Evolutionary conservation across 2,888 invertebrate species (phyloP), one percentile per base, ranked within the genome.

Genomic region (Lapara coniferarum): DNA sequence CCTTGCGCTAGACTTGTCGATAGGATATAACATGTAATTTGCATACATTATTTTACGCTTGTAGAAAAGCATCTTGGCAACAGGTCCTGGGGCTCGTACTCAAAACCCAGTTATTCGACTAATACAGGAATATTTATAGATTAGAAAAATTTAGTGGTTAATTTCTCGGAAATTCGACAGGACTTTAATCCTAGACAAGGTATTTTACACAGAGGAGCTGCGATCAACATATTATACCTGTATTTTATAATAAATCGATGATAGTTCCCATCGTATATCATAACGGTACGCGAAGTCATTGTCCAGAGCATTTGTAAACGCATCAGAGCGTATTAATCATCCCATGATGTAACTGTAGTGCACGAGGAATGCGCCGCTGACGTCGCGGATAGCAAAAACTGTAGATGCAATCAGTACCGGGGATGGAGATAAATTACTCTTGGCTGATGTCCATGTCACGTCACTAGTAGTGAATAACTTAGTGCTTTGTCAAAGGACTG

Each of bases 361-460:
- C 71, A 72, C 70, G 69, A 73, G 81, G 80, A 81, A 85, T 81
- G 78, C 71, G 75, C 77, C 71, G 76, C 71, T 78, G 74, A 70
- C 70, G 70, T 71, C 76, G 73, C 81, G 77, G 78, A 78, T 77
- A 77, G 80, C 81, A 82, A 83, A 85, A 84, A 85, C 79, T 72
- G 71, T 72, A 79, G 84, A 85, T 84, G 76, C 77, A 79, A 85
- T 86, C 86, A 76, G 75, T 74, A 51, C 59, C 69, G 73, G 14
- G 37, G 55, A 66, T 63, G 52, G 68, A 63, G 63, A 53, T 53
- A 53, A 55, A 63, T 69, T 63, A 25, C 53, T 44, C 49, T 68
- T 44, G 68, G 52, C 16, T 57, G 25, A 52, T 52, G 52, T 63
- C 46, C 63, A 63, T 63, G 46, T 44, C n/a, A 59, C 59, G 59